These are phyloP conservation scores for Heliopora coerulea DNA, from an alignment of 92 coral and sea anemone species.

Conservation along the genomic window DNA sequence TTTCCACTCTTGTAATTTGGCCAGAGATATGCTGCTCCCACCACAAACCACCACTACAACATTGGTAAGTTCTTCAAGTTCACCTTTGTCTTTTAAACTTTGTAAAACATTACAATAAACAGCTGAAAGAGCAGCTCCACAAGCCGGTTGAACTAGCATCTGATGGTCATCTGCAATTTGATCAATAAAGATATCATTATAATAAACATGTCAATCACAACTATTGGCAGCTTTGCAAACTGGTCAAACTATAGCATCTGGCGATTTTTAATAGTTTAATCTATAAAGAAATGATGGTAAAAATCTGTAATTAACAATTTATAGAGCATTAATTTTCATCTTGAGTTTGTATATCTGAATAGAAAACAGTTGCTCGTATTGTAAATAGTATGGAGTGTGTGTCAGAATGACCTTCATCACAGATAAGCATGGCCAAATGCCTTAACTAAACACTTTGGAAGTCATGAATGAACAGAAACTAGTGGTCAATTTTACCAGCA, in stretches of 20 bases:
- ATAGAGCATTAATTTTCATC: too few species aligned
- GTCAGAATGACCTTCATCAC: too few species aligned
- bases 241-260: too few species aligned
- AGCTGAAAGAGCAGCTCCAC: slow-evolving; percentile 83
- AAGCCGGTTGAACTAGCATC: slow-evolving; percentile 88
- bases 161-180: slow-evolving; percentile 93
- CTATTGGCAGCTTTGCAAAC: too few species aligned
- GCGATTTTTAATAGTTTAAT: too few species aligned
- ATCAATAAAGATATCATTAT: not conserved
- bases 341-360: too few species aligned
- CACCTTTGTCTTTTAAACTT: slow-evolving; percentile 63
- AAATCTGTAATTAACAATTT: too few species aligned
- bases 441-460: too few species aligned
- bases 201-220: too few species aligned
- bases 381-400: too few species aligned
- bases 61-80: slow-evolving; percentile 59
- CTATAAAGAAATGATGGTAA: too few species aligned
- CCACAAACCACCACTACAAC: slow-evolving; percentile 92
- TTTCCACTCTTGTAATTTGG: slow-evolving; percentile 73
- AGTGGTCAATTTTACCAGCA: slow-evolving; percentile 58
- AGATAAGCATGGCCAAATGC: not conserved
- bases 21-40: slow-evolving; percentile 75
- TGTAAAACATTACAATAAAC: slow-evolving; percentile 64
- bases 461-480: not conserved
- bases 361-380: too few species aligned